phyloP scores from a whole-genome alignment of 2,888 invertebrate species.

The Lepidochitona cinerea region DNA sequence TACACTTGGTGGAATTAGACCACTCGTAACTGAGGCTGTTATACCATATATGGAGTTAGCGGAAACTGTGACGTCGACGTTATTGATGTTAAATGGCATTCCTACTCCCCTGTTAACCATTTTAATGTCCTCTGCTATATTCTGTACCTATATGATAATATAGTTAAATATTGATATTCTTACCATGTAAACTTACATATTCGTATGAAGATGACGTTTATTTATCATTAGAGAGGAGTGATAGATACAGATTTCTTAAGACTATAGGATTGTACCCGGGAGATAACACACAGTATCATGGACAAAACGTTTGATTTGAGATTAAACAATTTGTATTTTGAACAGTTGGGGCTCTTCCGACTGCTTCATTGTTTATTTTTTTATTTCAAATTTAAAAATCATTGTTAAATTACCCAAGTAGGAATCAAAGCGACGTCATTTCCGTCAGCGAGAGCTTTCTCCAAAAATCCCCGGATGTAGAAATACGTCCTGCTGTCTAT shows the following conservation, averaged over 20 bases:
- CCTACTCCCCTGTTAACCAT: conserved; percentile 39
- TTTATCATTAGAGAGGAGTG: no score
- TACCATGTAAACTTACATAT: no score
- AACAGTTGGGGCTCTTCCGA: no score
- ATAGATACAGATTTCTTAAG: no score
- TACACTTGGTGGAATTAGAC: conserved; percentile 38
- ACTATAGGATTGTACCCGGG: no score
- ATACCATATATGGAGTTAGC: conserved; percentile 56
- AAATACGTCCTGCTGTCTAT: conserved; percentile 60
- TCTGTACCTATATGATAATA: conserved; percentile 58
- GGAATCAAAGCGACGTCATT: conserved; percentile 52
- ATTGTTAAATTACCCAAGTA: conserved; percentile 60
- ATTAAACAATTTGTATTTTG: no score
- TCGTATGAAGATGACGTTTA: no score
- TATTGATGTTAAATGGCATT: conserved; percentile 58
- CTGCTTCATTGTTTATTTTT: no score
- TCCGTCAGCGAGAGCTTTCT: conserved; percentile 34
- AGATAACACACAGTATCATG: no score
- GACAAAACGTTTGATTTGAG: no score
- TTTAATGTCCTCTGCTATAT: conserved; percentile 39
- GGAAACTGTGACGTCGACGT: conserved; percentile 58
- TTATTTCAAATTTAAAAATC: no score
- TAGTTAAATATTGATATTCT: no score
- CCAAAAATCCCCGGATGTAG: conserved; percentile 53
- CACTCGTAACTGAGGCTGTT: conserved; percentile 48